Evolutionary conservation across 2,888 invertebrate species (phyloP), one percentile per base, ranked within the genome.

Genomic region (Terebella lapidaria): DNA sequence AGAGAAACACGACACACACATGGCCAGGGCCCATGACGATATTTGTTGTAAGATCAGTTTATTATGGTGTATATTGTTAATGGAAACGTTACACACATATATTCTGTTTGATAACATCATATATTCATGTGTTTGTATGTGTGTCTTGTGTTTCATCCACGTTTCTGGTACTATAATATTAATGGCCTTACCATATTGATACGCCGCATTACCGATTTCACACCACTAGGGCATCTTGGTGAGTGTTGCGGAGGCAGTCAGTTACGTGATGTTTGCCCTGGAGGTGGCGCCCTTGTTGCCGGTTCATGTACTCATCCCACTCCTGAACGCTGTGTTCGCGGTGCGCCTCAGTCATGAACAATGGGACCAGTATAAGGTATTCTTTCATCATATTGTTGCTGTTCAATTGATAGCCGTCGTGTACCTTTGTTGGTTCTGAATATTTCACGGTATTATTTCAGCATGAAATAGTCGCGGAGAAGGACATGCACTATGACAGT

Each of bases 211-310:
- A 35, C 35, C 35, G 35, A 10, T 15, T 35, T 35, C 35, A 35
- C 35, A 35, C n/a, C n/a, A n/a, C n/a, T n/a, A 71, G 71, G 71
- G 71, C n/a, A 53, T 70, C 10, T 28, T 69, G 22, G 59, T 60
- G 2, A 66, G 66, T 53, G 29, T 67, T n/a, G 58, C 68, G 5
- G 71, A 71, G 57, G 63, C 64, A 5, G 62, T 66, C 18, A 63
- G 67, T 25, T 58, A 59, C n/a, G 35, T 65, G 2, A 47, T 70
- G 24, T 68, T 71, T 59, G 63, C 66, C 1, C 58, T 61, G n/a
- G 70, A 70, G 59, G 60, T 71, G 1, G 67, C 69, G 5, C 64
- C 65, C 20, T 54, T 63, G 3, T 52, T 71, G 24, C 71, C 71
- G 1, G 67, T 64, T 27, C 68, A 64, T 2, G 63, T 69, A 5